phyloP scores from a whole-genome alignment of 1,140 invertebrate species.

The Calliopsis andreniformis region DNA sequence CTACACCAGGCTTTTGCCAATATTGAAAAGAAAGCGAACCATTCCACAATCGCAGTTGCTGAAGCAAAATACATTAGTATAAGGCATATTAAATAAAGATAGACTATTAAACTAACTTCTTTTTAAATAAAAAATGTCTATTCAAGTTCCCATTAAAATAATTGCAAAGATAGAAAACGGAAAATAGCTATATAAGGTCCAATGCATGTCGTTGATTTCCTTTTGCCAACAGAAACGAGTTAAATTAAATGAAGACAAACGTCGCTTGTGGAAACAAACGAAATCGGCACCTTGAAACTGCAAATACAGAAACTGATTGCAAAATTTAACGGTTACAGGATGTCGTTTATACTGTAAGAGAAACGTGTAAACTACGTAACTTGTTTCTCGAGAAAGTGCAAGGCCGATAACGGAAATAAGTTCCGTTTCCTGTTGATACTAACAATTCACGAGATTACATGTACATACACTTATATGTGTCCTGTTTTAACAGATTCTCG shows the following conservation, averaged over 20 bases:
- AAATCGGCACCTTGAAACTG: not conserved
- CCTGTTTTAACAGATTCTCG: too few relatives aligned
- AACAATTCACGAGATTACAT: not conserved
- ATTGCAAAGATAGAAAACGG: too few relatives aligned
- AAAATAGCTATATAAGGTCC: too few relatives aligned
- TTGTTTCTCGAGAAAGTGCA: conserved; percentile 23
- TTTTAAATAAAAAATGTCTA: too few relatives aligned
- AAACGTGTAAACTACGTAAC: not conserved
- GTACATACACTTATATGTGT: not conserved
- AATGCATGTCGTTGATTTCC: too few relatives aligned
- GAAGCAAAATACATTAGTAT: conserved; percentile 69
- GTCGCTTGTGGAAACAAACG: not conserved
- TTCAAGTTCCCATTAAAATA: too few relatives aligned
- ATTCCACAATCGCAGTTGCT: conserved; percentile 93
- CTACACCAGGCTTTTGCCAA: conserved; percentile 95
- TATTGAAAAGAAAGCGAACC: conserved; percentile 93
- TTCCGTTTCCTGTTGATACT: not conserved
- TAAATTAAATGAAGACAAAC: not conserved
- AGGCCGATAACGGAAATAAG: not conserved
- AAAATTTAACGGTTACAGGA: not conserved
- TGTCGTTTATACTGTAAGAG: not conserved
- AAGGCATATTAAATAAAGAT: too few relatives aligned
- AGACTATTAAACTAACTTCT: too few relatives aligned
- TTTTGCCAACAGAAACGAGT: too few relatives aligned
- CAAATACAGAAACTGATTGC: not conserved